These are phyloP conservation scores for Catamblyrhynchus diadema DNA, from an alignment of 2,797 vertebrate genomes.

Conservation along the genomic window DNA sequence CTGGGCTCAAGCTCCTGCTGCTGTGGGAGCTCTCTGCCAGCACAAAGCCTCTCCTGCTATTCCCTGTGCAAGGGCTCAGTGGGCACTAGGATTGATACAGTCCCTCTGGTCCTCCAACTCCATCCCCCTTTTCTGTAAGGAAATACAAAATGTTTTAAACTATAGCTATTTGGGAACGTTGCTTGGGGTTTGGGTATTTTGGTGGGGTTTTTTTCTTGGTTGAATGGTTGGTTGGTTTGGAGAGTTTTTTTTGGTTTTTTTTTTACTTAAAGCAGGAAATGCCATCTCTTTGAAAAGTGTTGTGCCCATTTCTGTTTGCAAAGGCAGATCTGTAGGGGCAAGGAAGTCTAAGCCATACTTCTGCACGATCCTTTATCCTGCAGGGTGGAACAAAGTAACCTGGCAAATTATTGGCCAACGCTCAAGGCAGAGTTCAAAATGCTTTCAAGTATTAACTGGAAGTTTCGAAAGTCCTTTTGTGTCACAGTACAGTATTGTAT, in stretches of 20 bases:
- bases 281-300: not conserved
- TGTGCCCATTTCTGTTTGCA: not conserved
- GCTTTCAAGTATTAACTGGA: constrained; percentile 17
- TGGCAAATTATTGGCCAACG: not conserved
- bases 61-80: not conserved
- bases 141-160: not conserved
- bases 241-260: not conserved
- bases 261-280: not conserved
- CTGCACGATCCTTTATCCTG: not conserved
- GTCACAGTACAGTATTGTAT: not conserved
- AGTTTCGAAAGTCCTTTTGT: constrained; percentile 28
- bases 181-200: not conserved
- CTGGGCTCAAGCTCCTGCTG: not conserved
- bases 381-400: not conserved
- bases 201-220: accelerated
- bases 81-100: not conserved
- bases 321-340: not conserved
- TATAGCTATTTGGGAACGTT: not conserved
- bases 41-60: not conserved
- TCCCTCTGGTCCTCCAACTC: not conserved
- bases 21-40: accelerated
- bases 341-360: not conserved
- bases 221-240: not conserved
- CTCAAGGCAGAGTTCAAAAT: not conserved
- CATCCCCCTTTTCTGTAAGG: not conserved